A percentile compares a stretch with the other conserved stretches of the same genome.
Conservation (phyloP, 2,888 invertebrate species). For the Lottia gigantea region DNA sequence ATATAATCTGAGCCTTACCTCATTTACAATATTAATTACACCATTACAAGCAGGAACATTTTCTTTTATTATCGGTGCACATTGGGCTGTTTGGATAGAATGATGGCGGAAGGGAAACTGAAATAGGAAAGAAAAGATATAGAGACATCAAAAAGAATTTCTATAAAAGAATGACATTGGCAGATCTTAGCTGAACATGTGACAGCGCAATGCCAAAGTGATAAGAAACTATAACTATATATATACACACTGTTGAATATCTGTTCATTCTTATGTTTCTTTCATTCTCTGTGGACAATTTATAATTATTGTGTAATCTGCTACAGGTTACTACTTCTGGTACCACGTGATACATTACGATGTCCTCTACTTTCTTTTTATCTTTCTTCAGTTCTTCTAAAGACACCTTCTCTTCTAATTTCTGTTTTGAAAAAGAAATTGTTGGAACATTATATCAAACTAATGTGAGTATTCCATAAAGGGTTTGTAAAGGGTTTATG, state of each 20-base stretch:
- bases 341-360: conserved; percentile 76
- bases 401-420: conserved; percentile 25
- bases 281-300: conserved; percentile 50
- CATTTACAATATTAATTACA: conserved; percentile 76
- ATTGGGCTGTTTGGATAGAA: conserved; percentile 76
- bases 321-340: conserved; percentile 74
- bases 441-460: background rate
- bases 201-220: no score
- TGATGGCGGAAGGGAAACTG: conserved; percentile 64
- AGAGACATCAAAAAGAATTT: background rate
- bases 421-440: conserved; percentile 26
- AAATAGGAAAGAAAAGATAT: conserved; percentile 16
- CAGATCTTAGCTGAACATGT: no score
- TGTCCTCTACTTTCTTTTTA: conserved; percentile 71
- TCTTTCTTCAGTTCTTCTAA: conserved; percentile 68
- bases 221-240: no score
- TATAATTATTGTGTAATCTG: background rate
- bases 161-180: no score
- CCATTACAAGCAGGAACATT: conserved; percentile 78
- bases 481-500: no score
- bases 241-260: conserved; percentile 71
- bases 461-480: background rate
- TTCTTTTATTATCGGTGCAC: conserved; percentile 74
- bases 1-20: conserved; percentile 66
- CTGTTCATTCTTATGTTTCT: conserved; percentile 73